These are phyloP conservation scores for Pseudochirops cupreus DNA, from an alignment of 2,797 vertebrate species.

Conservation along the genomic window DNA sequence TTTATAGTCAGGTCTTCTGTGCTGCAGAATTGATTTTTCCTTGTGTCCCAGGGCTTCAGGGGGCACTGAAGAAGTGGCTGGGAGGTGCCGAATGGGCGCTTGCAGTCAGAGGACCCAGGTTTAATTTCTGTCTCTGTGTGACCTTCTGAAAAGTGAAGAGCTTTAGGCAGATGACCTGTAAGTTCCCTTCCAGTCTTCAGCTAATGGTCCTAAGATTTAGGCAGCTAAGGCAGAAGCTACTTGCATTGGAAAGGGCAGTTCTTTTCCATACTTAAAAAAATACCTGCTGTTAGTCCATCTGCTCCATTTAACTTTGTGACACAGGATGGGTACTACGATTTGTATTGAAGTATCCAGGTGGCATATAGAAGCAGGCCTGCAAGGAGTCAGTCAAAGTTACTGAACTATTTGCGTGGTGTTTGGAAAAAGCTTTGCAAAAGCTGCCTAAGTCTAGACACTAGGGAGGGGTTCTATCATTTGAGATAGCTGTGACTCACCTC, in stretches of 20 bases:
- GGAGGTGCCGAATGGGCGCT: too few relatives aligned
- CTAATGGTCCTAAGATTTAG: neutral
- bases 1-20: neutral
- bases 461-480: neutral
- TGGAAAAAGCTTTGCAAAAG: neutral
- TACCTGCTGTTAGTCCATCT: neutral
- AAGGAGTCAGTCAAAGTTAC: neutral
- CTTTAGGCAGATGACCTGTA: neutral
- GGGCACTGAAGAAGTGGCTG: neutral
- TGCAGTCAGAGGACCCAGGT: neutral
- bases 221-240: neutral
- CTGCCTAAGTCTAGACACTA: neutral
- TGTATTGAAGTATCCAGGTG: neutral
- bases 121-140: neutral
- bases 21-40: neutral
- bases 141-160: neutral
- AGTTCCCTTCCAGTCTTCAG: neutral
- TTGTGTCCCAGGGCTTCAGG: neutral
- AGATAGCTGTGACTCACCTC: neutral
- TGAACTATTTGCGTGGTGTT: neutral
- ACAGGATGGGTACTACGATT: neutral
- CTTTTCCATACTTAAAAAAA: neutral
- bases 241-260: neutral
- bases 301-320: neutral
- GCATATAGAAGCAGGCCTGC: neutral